Conservation (phyloP, 1,140 invertebrate genomes). For the Scaptomyza montana region DNA sequence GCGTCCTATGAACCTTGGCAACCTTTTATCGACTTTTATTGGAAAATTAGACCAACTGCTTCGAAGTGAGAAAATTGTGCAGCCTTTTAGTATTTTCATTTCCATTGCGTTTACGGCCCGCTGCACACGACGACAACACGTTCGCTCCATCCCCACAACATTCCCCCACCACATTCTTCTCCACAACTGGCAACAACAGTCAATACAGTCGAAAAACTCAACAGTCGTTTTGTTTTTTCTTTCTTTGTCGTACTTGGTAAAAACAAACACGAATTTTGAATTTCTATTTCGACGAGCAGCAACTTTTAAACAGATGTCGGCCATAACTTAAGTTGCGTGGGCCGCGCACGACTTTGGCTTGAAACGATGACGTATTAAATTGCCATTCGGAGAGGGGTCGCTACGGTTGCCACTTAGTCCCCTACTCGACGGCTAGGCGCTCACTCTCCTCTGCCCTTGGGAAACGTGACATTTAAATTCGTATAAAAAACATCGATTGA, state of each 20-base stretch:
- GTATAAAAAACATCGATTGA: slow-evolving; percentile 79
- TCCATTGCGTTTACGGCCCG: slow-evolving; percentile 62
- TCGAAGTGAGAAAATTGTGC: slow-evolving; percentile 48
- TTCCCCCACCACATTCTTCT: slow-evolving; percentile 1
- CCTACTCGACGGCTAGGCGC: not conserved
- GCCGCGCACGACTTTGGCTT: slow-evolving; percentile 40
- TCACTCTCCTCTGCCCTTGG: slow-evolving; percentile 16
- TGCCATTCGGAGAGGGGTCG: slow-evolving; percentile 52
- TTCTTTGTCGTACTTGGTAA: slow-evolving; percentile 51
- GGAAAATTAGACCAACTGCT: slow-evolving; percentile 71
- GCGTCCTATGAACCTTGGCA: slow-evolving; percentile 77
- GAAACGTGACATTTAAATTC: slow-evolving; percentile 79
- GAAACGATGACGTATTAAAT: slow-evolving; percentile 80
- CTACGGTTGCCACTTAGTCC: not conserved
- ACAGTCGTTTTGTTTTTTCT: too few relatives aligned
- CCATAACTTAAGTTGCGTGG: slow-evolving; percentile 77
- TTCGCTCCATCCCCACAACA: not conserved
- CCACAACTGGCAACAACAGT: too few relatives aligned
- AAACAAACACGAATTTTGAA: slow-evolving; percentile 74
- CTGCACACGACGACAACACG: slow-evolving; percentile 22
- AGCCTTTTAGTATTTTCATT: slow-evolving; percentile 26
- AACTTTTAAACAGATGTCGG: slow-evolving; percentile 65
- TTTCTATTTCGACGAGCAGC: slow-evolving; percentile 61
- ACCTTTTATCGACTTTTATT: slow-evolving; percentile 79
- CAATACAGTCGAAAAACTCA: too few relatives aligned